Conservation (phyloP, 2,888 invertebrate genomes). For the Drosophila robusta region DNA sequence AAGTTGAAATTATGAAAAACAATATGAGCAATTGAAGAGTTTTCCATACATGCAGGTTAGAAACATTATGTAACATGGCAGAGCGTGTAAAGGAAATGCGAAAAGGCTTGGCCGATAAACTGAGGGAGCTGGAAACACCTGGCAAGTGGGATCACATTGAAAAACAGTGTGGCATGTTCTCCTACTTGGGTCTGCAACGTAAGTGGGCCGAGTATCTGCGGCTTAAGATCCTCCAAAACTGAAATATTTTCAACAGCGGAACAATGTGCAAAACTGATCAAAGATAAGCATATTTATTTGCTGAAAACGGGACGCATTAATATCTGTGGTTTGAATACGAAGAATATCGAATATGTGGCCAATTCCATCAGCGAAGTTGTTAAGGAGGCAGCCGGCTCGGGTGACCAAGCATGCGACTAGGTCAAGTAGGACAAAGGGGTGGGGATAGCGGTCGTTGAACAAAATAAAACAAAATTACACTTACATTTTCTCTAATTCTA, state of each 20-base stretch:
- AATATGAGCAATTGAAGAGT: not conserved
- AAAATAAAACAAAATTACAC: too few species aligned
- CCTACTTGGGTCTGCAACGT: conserved; percentile 25
- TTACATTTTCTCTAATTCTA: too few species aligned
- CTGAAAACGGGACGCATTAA: conserved; percentile 34
- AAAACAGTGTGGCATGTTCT: conserved; percentile 37
- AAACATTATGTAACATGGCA: conserved; percentile 88
- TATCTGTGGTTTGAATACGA: conserved; percentile 28
- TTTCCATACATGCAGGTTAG: conserved; percentile 4
- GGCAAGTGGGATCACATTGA: conserved; percentile 87
- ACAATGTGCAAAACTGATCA: conserved; percentile 24
- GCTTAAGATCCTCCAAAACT: too few species aligned
- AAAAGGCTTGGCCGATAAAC: conserved; percentile 88
- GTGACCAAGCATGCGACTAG: not conserved
- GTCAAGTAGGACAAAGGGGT: not conserved
- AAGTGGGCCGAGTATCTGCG: not conserved
- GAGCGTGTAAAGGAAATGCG: conserved; percentile 94
- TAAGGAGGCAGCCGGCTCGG: not conserved
- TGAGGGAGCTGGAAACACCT: conserved; percentile 91
- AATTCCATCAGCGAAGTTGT: conserved; percentile 87
- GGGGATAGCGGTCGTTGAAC: too few species aligned
- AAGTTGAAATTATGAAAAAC: conserved; percentile 34
- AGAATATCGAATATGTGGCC: conserved; percentile 40
- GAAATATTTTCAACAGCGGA: conserved; percentile 9
- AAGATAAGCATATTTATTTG: conserved; percentile 44